A percentile compares a stretch with the other conserved stretches of the same genome.
These are phyloP conservation scores for Tetrax tetrax DNA, from an alignment of 2,113 vertebrate genomes.

Conservation along the genomic window DNA sequence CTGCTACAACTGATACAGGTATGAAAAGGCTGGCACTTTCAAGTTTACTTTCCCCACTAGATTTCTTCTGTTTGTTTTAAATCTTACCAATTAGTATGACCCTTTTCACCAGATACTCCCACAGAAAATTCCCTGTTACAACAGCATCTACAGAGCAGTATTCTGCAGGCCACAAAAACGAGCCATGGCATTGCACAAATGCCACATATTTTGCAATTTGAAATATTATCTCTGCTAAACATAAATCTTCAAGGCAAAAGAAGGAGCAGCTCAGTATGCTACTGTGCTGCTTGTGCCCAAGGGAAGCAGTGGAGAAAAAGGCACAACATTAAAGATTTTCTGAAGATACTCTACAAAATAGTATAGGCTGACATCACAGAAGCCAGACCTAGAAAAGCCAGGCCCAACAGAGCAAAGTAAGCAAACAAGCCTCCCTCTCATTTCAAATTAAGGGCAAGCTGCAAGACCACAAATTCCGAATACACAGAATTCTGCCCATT, in stretches of 20 bases:
- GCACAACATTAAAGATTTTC: not conserved
- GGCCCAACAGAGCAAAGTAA: not conserved
- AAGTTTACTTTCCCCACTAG: not conserved
- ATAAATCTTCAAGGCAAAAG: not conserved
- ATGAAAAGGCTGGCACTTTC: not conserved
- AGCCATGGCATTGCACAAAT: slow-evolving; percentile 27
- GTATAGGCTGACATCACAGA: not conserved
- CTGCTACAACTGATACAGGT: not conserved
- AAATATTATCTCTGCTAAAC: not conserved
- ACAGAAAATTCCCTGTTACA: not conserved
- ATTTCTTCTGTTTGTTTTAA: not conserved
- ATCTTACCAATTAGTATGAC: not conserved
- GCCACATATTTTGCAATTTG: slow-evolving; percentile 34
- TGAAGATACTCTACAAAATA: not conserved
- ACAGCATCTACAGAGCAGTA: not conserved
- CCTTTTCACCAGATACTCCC: not conserved
- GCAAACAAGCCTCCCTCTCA: rapidly evolving
- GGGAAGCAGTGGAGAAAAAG: not conserved
- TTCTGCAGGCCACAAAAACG: slow-evolving; percentile 50
- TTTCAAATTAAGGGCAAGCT: not conserved
- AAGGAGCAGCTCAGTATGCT: not conserved
- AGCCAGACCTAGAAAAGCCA: not conserved
- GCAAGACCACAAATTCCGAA: not conserved
- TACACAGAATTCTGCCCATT: not conserved
- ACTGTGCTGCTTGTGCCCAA: not conserved